These are phyloP conservation scores for Margaritifera margaritifera DNA, from an alignment of 2,888 invertebrate genomes.

Conservation along the genomic window DNA sequence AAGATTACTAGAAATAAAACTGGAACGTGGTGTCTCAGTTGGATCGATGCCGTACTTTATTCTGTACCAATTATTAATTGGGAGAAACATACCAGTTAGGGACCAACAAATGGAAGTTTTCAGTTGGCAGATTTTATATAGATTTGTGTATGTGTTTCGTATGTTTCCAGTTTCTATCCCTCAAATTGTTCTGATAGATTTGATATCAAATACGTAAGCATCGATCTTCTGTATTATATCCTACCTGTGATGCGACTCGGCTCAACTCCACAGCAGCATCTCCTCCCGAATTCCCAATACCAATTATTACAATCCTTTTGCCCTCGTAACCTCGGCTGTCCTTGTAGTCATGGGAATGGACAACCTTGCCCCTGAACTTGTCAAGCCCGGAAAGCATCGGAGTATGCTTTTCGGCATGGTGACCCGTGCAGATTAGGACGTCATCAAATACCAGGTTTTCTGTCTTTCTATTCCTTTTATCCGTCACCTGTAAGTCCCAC, in stretches of 20 bases:
- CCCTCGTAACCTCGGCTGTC: conserved; percentile 57
- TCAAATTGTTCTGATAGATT: too few species aligned
- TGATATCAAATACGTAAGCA: too few species aligned
- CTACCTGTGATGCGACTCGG: conserved; percentile 64
- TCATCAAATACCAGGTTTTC: conserved; percentile 50
- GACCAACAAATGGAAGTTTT: too few species aligned
- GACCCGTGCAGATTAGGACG: conserved; percentile 65
- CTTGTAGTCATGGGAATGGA: conserved; percentile 65
- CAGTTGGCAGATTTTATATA: too few species aligned
- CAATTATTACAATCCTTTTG: conserved; percentile 73
- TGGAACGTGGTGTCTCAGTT: too few species aligned
- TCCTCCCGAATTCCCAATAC: conserved; percentile 75
- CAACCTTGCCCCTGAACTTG: conserved; percentile 58
- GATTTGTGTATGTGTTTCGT: too few species aligned
- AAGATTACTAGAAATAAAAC: too few species aligned
- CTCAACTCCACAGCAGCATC: conserved; percentile 74
- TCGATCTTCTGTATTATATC: not conserved
- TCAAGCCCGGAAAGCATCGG: conserved; percentile 53
- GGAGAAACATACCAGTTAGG: too few species aligned
- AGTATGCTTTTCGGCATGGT: conserved; percentile 53
- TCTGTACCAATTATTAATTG: too few species aligned
- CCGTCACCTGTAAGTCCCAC: conserved; percentile 58
- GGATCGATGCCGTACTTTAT: too few species aligned
- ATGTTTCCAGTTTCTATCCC: too few species aligned
- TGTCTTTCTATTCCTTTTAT: conserved; percentile 44